These are phyloP conservation scores for Gymnocephalus cernua DNA, from an alignment of 2,113 vertebrate genomes.

Conservation along the genomic window DNA sequence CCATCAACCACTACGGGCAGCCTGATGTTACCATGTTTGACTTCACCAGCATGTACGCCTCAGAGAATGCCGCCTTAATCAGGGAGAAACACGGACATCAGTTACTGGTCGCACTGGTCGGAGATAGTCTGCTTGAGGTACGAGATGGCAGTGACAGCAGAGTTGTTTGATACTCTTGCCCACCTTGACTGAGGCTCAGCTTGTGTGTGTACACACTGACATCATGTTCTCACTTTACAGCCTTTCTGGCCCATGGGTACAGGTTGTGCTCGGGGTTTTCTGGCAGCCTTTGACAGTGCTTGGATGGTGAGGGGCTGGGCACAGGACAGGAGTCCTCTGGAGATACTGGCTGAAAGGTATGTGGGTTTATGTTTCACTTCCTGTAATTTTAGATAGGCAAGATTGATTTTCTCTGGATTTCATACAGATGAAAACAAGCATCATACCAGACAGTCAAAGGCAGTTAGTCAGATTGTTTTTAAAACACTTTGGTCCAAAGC, in stretches of 20 bases:
- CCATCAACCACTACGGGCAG: constrained; percentile 94
- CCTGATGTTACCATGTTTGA: constrained; percentile 98
- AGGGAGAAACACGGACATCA: constrained; percentile 90
- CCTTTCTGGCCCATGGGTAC: constrained; percentile 99
- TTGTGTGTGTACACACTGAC: background rate
- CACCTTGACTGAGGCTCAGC: background rate
- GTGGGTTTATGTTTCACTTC: background rate
- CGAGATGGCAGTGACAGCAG: background rate
- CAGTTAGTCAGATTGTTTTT: no score
- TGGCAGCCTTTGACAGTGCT: constrained; percentile 94
- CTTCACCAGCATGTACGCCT: constrained; percentile 98
- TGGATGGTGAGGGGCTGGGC: constrained; percentile 97
- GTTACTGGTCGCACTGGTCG: constrained; percentile 93
- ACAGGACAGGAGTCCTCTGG: constrained; percentile 87
- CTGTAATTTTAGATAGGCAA: background rate
- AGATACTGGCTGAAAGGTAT: constrained; percentile 94
- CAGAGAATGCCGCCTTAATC: constrained; percentile 93
- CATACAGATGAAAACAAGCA: background rate
- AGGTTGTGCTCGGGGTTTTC: constrained; percentile 95
- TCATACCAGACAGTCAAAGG: no score
- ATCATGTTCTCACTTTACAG: constrained; percentile 73
- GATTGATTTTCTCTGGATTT: background rate
- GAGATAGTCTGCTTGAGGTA: constrained; percentile 97
- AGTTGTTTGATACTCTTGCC: background rate
- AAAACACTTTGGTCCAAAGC: background rate